Percentiles rank a stretch among this genome's conserved stretches.
Conservation (phyloP, 2,888 invertebrate genomes). For the Gandaritis pyraliata region DNA sequence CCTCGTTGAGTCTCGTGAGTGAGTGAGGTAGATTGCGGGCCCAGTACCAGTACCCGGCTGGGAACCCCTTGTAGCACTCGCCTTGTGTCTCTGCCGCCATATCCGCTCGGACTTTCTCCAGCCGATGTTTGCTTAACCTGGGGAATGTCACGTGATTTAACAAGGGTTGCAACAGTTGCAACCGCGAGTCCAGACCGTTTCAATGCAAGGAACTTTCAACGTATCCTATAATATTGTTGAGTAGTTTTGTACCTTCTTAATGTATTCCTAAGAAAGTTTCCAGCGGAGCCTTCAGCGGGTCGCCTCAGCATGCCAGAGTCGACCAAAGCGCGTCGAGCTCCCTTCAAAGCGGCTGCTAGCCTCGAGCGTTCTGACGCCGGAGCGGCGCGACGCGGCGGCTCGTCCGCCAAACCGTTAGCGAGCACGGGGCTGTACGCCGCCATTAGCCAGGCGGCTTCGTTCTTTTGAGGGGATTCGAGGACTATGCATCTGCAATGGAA, state of each 20-base stretch:
- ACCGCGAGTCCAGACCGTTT: too few species aligned
- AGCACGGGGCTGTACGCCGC: conserved; percentile 95
- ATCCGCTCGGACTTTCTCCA: conserved; percentile 87
- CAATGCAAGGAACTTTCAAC: too few species aligned
- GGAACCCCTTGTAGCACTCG: conserved; percentile 94
- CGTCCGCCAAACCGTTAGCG: conserved; percentile 92
- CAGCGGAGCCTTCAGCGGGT: conserved; percentile 90
- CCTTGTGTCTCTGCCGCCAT: conserved; percentile 87
- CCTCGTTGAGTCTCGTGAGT: conserved; percentile 92
- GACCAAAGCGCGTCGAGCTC: conserved; percentile 92
- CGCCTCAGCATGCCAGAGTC: conserved; percentile 93
- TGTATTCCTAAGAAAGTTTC: conserved; percentile 95
- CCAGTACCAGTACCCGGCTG: conserved; percentile 95
- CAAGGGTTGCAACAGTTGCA: neutral
- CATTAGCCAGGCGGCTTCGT: conserved; percentile 96
- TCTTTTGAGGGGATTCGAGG: conserved; percentile 94
- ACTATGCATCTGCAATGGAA: conserved; percentile 90
- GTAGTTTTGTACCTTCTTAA: conserved; percentile 84
- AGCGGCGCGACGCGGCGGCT: conserved; percentile 82
- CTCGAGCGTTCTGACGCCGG: conserved; percentile 95
- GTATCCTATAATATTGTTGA: too few species aligned
- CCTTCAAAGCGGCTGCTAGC: conserved; percentile 93
- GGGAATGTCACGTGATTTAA: neutral
- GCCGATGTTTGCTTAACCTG: conserved; percentile 90
- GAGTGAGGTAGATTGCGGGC: conserved; percentile 92